Evolutionary conservation across 2,797 vertebrate genomes (phyloP), one percentile per base, ranked within the genome.

Genomic region (Pipistrellus pipistrellus): DNA sequence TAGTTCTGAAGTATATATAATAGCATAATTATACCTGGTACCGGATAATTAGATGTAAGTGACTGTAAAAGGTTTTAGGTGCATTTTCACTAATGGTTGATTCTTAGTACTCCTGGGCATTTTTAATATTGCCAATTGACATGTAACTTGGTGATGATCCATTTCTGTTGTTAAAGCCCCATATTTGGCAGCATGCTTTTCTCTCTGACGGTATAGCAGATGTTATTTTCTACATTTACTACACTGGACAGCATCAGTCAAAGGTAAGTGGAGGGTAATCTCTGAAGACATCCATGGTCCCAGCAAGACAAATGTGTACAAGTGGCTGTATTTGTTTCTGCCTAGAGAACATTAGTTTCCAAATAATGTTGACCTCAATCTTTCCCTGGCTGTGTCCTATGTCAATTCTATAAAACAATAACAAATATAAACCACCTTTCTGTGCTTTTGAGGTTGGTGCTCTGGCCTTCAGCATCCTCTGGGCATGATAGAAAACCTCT

Each of bases 1-100:
- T 81, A 68, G 32, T 93, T 55, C 55, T 86, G 92, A 88, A 94
- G 95, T 93, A 95, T 71, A 75, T 53, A 41, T 96, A 96, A 96
- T 62, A 46, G 88, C 78, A 53, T 91, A 93, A 93, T 94, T 93
- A 92, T 81, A 92, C 57, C 88, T 88, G 66, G 69, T 86, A 90
- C 90, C 92, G 84, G 64, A 90, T 73, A 95, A 96, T 93, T 94
- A 88, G 82, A 93, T 86, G 30, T 91, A 95, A 95, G 76, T 81
- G 80, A 82, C 68, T 90, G 93, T 86, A 88, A 96, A 95, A 96
- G 83, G 90, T 88, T 96, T 90, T 87, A 51, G 90, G 85, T 92
- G 8, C 75, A 25, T 94, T 96, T 93, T 80, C 93, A 88, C 82
- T 95, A 78, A 92, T 71, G 66, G 90, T 68, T 89, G 83, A 84